Evolutionary conservation across 1,140 invertebrate genomes (phyloP).

Genomic region (Holotrichia oblita): DNA sequence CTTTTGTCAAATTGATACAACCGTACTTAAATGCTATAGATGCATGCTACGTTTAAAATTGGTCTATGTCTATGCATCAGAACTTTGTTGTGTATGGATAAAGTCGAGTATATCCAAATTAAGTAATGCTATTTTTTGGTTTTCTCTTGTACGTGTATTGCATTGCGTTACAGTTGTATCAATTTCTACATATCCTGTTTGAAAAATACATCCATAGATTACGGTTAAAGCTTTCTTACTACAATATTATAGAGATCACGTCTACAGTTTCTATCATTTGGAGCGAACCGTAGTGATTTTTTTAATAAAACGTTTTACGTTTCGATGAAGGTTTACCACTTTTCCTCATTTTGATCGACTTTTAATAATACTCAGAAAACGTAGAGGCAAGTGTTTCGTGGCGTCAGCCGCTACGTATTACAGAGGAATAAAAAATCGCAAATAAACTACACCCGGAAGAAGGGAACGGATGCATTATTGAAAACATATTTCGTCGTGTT

Average conservation of each 20-base stretch:
- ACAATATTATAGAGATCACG: neutral
- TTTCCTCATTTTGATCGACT: conserved; percentile 24
- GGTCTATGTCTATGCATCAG: too few species aligned
- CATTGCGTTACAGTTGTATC: too few species aligned
- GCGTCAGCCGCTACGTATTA: neutral
- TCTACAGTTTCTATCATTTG: neutral
- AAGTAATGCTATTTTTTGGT: too few species aligned
- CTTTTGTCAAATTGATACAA: too few species aligned
- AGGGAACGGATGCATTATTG: conserved; percentile 52
- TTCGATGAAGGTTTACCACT: neutral
- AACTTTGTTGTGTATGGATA: too few species aligned
- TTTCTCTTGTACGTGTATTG: too few species aligned
- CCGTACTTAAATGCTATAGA: too few species aligned
- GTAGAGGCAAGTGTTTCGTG: conserved; percentile 23
- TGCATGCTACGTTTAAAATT: too few species aligned
- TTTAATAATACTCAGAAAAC: conserved; percentile 27
- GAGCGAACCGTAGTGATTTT: neutral
- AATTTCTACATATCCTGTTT: neutral
- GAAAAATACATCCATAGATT: neutral
- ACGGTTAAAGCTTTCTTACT: neutral
- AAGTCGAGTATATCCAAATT: too few species aligned
- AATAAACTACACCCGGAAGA: conserved; percentile 36
- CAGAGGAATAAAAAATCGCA: conserved; percentile 24
- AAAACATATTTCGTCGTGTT: conserved; percentile 54
- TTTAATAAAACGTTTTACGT: conserved; percentile 18